phyloP scores from a whole-genome alignment of 2,797 vertebrate species.

The Acropternis orthonyx region DNA sequence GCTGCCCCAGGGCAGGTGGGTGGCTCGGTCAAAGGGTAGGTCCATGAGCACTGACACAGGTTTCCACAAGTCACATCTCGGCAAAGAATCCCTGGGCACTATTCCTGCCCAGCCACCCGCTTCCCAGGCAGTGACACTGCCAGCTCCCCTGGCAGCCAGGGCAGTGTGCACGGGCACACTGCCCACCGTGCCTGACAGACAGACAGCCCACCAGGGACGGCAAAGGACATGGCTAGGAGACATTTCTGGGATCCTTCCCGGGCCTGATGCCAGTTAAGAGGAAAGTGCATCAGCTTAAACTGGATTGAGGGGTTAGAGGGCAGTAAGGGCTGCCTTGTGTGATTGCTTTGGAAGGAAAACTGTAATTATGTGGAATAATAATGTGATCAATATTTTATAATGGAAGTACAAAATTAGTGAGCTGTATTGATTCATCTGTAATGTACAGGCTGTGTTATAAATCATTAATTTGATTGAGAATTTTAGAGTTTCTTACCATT shows the following conservation, averaged over 20 bases:
- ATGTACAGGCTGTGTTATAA: not conserved
- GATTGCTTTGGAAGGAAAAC: not conserved
- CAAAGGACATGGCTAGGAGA: not conserved
- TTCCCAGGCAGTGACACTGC: not conserved
- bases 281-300: not conserved
- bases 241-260: not conserved
- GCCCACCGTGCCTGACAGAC: not conserved
- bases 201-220: not conserved
- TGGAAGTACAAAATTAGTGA: not conserved
- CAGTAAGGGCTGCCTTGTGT: not conserved
- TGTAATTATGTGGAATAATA: not conserved
- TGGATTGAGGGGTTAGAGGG: not conserved
- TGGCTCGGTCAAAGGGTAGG: not conserved
- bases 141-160: not conserved
- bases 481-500: not conserved
- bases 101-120: not conserved
- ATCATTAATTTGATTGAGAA: not conserved
- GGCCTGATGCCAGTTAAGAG: not conserved
- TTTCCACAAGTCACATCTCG: not conserved
- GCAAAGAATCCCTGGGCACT: rapidly evolving
- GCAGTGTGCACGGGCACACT: not conserved
- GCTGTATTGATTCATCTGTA: not conserved
- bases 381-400: not conserved
- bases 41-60: rapidly evolving
- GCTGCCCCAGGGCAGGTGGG: not conserved